These are phyloP conservation scores for Sphaerodactylus townsendi DNA, from an alignment of 2,113 vertebrate genomes.

Conservation along the genomic window DNA sequence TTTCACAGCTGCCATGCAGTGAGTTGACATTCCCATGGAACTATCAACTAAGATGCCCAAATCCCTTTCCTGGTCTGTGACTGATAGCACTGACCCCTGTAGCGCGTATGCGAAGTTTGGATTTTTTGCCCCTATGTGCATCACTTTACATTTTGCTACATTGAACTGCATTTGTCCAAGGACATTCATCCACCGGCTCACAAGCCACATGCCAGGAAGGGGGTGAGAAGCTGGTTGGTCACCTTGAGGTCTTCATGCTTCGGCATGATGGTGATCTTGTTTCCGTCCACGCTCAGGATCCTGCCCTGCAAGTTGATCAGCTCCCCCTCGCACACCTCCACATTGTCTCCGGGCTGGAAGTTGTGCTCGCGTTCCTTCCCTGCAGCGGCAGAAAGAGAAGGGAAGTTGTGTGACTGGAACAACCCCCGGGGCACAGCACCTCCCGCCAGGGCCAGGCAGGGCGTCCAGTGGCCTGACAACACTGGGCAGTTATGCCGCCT, in stretches of 20 bases:
- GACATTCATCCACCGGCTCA: too few species aligned
- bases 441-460: background rate
- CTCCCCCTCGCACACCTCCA: slow-evolving; percentile 96
- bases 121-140: too few species aligned
- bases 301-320: slow-evolving; percentile 96
- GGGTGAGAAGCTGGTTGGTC: background rate
- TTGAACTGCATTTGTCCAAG: too few species aligned
- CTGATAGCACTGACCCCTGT: too few species aligned
- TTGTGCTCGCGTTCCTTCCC: slow-evolving; percentile 95
- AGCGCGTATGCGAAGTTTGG: too few species aligned
- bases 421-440: background rate
- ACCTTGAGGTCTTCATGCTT: slow-evolving; percentile 97
- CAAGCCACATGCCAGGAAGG: background rate
- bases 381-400: slow-evolving; percentile 35
- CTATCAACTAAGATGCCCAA: too few species aligned
- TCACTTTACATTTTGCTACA: too few species aligned
- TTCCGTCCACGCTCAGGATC: slow-evolving; percentile 94
- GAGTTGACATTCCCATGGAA: too few species aligned
- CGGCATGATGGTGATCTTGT: slow-evolving; percentile 97
- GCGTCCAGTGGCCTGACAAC: background rate
- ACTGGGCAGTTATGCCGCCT: fast-evolving
- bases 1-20: too few species aligned
- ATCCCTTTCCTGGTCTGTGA: too few species aligned
- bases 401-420: background rate
- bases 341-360: slow-evolving; percentile 93